These are phyloP conservation scores for Lepeophtheirus salmonis DNA, from an alignment of 1,140 invertebrate species.

Conservation along the genomic window DNA sequence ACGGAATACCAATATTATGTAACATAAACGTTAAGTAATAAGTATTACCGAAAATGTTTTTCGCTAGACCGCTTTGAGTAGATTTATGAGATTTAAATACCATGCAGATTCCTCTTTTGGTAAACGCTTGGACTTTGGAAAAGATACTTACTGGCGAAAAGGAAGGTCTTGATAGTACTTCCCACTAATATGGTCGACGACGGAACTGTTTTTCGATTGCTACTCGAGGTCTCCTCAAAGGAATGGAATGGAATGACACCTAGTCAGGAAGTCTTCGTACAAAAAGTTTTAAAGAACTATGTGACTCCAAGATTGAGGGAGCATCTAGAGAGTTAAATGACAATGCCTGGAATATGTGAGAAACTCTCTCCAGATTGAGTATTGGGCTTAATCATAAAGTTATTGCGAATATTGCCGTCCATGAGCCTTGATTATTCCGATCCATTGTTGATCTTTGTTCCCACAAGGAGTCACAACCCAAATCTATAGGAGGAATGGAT, in stretches of 20 bases:
- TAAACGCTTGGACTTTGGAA: not conserved
- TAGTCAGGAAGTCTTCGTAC: not conserved
- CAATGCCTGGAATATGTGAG: conserved; percentile 1
- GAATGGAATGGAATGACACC: not conserved
- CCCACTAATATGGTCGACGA: not conserved
- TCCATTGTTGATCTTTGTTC: no score
- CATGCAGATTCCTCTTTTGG: not conserved
- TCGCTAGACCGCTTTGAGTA: no score
- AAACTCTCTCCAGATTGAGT: not conserved
- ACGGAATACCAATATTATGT: no score
- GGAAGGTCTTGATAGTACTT: not conserved
- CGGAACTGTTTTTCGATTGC: not conserved
- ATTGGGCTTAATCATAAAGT: not conserved
- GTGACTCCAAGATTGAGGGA: not conserved
- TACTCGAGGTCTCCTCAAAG: not conserved
- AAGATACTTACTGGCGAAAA: not conserved
- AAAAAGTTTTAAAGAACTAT: not conserved
- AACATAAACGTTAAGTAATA: no score
- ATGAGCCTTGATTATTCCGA: not conserved
- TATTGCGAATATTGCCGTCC: not conserved
- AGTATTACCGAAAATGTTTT: no score
- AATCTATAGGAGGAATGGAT: no score
- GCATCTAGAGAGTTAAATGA: not conserved
- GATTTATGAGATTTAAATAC: no score
- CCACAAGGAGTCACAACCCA: no score